Evolutionary conservation across 1,140 invertebrate genomes (phyloP), one percentile per base, ranked within the genome.

Genomic region (Cydia fagiglandana): DNA sequence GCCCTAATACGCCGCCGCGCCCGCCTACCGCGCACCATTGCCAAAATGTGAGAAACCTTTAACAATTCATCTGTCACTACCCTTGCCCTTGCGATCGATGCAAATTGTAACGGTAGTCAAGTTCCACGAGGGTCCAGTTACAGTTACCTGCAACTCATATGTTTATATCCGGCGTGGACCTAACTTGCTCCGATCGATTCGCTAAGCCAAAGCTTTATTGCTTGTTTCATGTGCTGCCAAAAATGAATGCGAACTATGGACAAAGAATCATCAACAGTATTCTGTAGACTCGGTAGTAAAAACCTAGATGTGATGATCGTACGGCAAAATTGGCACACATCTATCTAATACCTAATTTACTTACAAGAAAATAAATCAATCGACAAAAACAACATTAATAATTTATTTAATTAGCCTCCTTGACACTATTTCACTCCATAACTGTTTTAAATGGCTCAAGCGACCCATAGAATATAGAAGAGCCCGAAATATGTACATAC

Each of bases 51-150:
- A 86, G 82, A 78, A 87, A 83, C 83, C 81, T 87, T 88, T 90
- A 88, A 88, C 87, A 86, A 89, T 88, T 90, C 88, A 88, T 90
- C 86, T 84, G 81, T 85, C 83, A 88, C 88, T 90, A 88, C 85
- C 80, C 82, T 81, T 79, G 77, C 66, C 80, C 77, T 75, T 74
- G 45, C 80, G 81, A 88, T 87, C 84, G 83, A 86, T 86, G 85
- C 7, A 70, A 38, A 70, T 15, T 61, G 12, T 61, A 24, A 10
- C n/a, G 17, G n/a, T 56, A 17, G 53, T 17, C n/a, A 1, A 61
- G 17, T 20, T 61, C 20, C 17, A 61, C n/a, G 20, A 61, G 0
- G 5, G 20, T 24, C 56, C 9, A 9, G 56, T 24, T 24, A 61
- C 20, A 24, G 56, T 61, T 61, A 61, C 56, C 56, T 61, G 56